Evolutionary conservation across 2,888 invertebrate species (phyloP).

Genomic region (Nomada ruficornis): DNA sequence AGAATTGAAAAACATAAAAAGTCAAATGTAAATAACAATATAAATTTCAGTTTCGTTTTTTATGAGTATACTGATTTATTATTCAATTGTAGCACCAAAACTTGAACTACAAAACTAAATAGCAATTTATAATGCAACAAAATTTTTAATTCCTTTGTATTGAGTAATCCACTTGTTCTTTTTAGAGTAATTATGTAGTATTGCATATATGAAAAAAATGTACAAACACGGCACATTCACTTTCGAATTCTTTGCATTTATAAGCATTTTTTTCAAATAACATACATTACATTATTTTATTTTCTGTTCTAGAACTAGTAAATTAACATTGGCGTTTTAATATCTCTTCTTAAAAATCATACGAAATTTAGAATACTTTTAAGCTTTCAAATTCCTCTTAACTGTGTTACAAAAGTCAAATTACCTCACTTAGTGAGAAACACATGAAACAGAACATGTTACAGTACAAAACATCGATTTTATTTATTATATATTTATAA

Average conservation of each 20-base stretch:
- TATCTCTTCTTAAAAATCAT: background rate
- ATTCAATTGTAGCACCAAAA: background rate
- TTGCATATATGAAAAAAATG: conserved; percentile 17
- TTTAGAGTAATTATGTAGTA: background rate
- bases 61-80: conserved; percentile 37
- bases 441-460: conserved; percentile 26
- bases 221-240: background rate
- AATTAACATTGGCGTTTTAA: background rate
- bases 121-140: conserved; percentile 7
- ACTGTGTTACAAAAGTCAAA: conserved; percentile 26
- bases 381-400: background rate
- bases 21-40: conserved; percentile 39
- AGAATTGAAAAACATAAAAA: background rate
- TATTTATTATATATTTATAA: conserved; percentile 45
- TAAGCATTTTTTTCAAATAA: conserved; percentile 42
- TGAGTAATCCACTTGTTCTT: background rate
- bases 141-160: background rate
- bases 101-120: background rate
- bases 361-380: conserved; percentile 5
- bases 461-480: conserved; percentile 28
- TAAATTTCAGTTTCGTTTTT: conserved; percentile 16
- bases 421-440: conserved; percentile 9
- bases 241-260: conserved; percentile 45
- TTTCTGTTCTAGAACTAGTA: background rate
- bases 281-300: background rate